phyloP scores from a whole-genome alignment of 1,140 invertebrate species.

The Vanessa atalanta region DNA sequence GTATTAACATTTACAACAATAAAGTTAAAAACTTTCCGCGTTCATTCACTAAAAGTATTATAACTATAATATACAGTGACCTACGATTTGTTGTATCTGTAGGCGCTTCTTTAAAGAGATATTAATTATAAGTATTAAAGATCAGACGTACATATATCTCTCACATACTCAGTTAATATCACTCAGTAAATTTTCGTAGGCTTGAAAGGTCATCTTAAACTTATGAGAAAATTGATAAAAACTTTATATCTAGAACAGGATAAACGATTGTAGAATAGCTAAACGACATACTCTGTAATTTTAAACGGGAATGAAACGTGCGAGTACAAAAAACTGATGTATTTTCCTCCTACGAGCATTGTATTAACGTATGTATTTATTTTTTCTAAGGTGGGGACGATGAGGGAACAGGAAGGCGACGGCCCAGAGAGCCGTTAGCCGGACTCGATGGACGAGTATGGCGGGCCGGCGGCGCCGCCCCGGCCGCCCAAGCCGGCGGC shows the following conservation, averaged over 20 bases:
- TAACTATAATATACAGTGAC: no score
- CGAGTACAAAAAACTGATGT: background rate
- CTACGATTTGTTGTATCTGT: no score
- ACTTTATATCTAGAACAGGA: background rate
- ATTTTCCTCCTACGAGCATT: background rate
- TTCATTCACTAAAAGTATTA: no score
- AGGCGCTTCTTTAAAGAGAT: no score
- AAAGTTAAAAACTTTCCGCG: no score
- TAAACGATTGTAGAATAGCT: background rate
- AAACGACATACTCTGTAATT: background rate
- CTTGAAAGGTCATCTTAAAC: no score
- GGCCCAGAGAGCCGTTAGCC: constrained; percentile 80
- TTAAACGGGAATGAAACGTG: constrained; percentile 2
- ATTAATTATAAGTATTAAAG: no score
- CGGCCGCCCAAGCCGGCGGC: constrained; percentile 83
- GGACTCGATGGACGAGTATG: constrained; percentile 80
- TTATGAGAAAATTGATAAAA: background rate
- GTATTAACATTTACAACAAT: no score
- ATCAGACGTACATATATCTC: no score
- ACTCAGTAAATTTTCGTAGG: no score
- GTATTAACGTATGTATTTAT: constrained; percentile 23
- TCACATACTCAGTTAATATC: no score
- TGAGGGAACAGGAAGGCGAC: constrained; percentile 83
- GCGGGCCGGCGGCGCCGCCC: constrained; percentile 84
- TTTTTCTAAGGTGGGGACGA: constrained; percentile 81